Evolutionary conservation across 2,797 vertebrate species (phyloP).

Genomic region (Staurois parvus): DNA sequence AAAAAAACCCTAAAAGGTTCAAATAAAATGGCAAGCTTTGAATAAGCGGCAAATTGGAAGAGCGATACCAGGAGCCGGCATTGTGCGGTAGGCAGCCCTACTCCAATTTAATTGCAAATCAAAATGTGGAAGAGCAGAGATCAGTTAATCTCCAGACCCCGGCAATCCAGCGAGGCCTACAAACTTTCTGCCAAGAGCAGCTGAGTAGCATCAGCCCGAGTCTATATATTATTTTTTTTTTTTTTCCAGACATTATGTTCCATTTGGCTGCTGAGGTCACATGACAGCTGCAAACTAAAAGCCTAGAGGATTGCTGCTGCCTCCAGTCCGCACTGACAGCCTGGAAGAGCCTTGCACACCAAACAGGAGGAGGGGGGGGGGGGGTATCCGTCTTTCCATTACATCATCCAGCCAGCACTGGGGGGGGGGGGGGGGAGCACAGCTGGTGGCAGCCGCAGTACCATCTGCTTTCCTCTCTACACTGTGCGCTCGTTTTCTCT

Average conservation of each 20-base stretch:
- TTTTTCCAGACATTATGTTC: constrained; percentile 75
- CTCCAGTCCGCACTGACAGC: constrained; percentile 84
- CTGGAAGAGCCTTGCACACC: constrained; percentile 80
- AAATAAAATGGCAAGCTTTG: too few relatives aligned
- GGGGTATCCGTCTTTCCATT: constrained; percentile 86
- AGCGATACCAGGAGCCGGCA: too few relatives aligned
- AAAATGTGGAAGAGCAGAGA: background rate
- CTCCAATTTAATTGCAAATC: constrained; percentile 20
- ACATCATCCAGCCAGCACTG: constrained; percentile 85
- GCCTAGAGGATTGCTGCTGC: constrained; percentile 77
- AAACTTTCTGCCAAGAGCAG: constrained; percentile 78
- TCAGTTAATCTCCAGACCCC: constrained; percentile 24
- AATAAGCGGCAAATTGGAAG: too few relatives aligned
- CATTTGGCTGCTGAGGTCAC: constrained; percentile 80
- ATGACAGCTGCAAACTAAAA: constrained; percentile 83
- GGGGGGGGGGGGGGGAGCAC: constrained; percentile 78
- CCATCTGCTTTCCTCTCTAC: constrained; percentile 91
- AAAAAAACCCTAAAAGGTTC: too few relatives aligned
- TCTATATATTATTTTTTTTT: constrained; percentile 52
- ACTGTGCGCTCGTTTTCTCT: constrained; percentile 83
- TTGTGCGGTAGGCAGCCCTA: too few relatives aligned
- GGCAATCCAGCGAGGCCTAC: constrained; percentile 63
- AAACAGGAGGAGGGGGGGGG: constrained; percentile 76
- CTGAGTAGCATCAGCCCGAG: constrained; percentile 75
- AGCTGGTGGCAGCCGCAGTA: constrained; percentile 91